Base-by-base conservation (phyloP, 1,140 invertebrate genomes). In the Psix sp. region DNA sequence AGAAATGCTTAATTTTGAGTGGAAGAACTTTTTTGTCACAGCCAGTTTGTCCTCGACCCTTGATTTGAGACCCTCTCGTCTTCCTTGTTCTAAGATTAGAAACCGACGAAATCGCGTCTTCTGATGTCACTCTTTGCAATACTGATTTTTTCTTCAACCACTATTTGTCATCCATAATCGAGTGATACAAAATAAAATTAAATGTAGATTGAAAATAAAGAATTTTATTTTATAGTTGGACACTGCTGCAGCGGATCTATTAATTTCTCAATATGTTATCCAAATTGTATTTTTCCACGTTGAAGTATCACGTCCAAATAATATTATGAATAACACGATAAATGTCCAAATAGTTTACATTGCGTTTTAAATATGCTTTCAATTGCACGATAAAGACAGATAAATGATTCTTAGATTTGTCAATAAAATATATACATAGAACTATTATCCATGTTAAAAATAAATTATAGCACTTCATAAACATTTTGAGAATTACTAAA, bases 11-110 rank as follows among this genome's bases (percentile, higher is more conserved):
- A 38, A 66, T 70, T 70, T 71, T 15, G 20, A 66, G 51, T 70
- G 66, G 66, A 75, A 75, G 73, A 56, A 71, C 59, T 60, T 70
- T 54, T 66, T 75, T 71, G 65, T 74, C 66, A 56, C 72, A 75
- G 70, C 54, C 74, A 54, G 62, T 51, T 63, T 65, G 59, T 59
- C 57, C 60, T 68, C 63, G 63, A 52, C 62, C 63, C 62, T 75
- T 57, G 45, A 60, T 42, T 66, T 56, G 54, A 46, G 59, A 62
- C 68, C 74, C 66, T 73, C 62, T 38, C 33, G 60, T 80, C 81
- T 84, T 84, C 80, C 83, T 84, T 78, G 72, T 84, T 84, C 82
- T 83, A 84, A 83, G 67, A 80, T 81, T 84, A 84, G 80, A 77
- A 52, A 48, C 42, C 49, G 20, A 72, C 78, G 79, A 74, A 78